Evolutionary conservation across 2,888 invertebrate genomes (phyloP), one percentile per base, ranked within the genome.

Genomic region (Dryobota labecula): DNA sequence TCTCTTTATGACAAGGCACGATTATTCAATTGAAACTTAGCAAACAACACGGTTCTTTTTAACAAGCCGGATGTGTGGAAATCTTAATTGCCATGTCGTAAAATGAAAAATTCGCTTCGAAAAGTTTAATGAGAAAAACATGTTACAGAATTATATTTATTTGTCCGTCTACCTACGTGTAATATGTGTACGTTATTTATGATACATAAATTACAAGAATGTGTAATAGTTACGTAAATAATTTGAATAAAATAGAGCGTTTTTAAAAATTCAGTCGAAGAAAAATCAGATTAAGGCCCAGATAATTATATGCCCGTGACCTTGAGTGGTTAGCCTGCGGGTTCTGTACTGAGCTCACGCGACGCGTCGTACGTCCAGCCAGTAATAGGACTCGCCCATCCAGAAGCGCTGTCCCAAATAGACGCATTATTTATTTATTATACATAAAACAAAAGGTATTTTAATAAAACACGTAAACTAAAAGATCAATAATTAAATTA

Each of bases 21-120:
- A 58, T 66, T 70, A 77, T 81, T 78, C 60, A 78, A 74, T 69
- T 71, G 38, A 36, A 64, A 53, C 54, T 47, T 57, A 60, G 57
- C 71, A 73, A 78, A 77, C 62, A 74, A 60, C 74, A 66, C 61
- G 64, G 64, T 13, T 69, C 47, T 71, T 69, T 57, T 60, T 77
- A 80, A 64, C 66, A 45, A 70, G 61, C 74, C 73, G 78, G 78
- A 78, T 78, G 75, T 70, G 74, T 70, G 58, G 80, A 72, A 73
- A 73, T 61, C 58, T 75, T 70, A 71, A 75, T 80, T 68, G 56
- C 60, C 64, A 61, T 61, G 57, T 71, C 70, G 53, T 73, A 56
- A 68, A 72, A 70, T 43, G 57, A 67, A 73, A 67, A 76, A 65
- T 57, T 45, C 53, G 11, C 13, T 30, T 27, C 15, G 43, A 49